Conservation (phyloP, 1,140 invertebrate genomes). For the Aricia agestis region DNA sequence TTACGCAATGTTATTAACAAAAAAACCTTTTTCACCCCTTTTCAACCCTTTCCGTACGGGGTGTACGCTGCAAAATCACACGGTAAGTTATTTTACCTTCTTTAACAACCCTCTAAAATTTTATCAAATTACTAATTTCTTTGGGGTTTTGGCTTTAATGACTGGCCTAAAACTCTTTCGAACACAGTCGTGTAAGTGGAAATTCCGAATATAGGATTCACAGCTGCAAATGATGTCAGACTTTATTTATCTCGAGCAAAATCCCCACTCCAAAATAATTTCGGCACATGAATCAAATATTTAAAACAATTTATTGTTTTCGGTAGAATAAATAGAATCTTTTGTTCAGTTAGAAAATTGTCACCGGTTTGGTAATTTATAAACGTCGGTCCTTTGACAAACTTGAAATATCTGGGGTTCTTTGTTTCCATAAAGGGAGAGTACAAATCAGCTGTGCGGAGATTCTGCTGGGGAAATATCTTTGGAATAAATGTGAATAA, state of each 20-base stretch:
- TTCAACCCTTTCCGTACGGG: too few species aligned
- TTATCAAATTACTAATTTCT: too few species aligned
- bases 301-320: conserved; percentile 9
- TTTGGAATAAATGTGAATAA: conserved; percentile 65
- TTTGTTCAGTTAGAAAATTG: background rate
- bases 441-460: background rate
- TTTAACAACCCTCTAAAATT: too few species aligned
- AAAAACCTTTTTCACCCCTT: too few species aligned
- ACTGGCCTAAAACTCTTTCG: too few species aligned
- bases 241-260: background rate
- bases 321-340: conserved; percentile 8
- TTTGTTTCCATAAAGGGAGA: conserved; percentile 12
- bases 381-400: conserved; percentile 12
- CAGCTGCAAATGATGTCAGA: background rate
- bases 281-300: background rate
- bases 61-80: too few species aligned
- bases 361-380: conserved; percentile 2
- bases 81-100: too few species aligned
- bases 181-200: background rate
- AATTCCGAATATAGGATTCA: background rate
- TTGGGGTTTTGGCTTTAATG: too few species aligned
- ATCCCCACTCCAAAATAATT: background rate
- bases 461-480: conserved; percentile 42
- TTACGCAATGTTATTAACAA: too few species aligned
- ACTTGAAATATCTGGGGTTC: conserved; percentile 6